Conservation (phyloP, 1,140 invertebrate genomes). For the Diabrotica undecimpunctata region DNA sequence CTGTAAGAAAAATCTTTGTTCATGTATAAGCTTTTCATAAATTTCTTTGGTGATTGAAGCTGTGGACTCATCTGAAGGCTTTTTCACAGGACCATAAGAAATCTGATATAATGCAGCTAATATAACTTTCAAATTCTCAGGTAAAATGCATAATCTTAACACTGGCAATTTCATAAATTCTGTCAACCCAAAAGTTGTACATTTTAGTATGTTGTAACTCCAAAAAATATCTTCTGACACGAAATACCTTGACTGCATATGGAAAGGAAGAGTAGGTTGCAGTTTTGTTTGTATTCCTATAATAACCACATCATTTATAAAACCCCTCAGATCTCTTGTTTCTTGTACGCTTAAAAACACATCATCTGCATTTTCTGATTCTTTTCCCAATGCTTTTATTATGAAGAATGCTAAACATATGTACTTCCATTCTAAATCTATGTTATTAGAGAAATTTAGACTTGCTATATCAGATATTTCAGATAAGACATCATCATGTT, state of each 20-base stretch:
- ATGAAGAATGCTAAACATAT: slow-evolving; percentile 45
- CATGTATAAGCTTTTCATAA: slow-evolving; percentile 51
- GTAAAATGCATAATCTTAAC: slow-evolving; percentile 47
- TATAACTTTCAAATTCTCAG: slow-evolving; percentile 52
- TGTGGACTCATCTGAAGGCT: slow-evolving; percentile 47
- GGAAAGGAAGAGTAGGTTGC: slow-evolving; percentile 62
- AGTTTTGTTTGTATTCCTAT: slow-evolving; percentile 64
- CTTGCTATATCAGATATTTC: not conserved
- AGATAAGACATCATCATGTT: not conserved
- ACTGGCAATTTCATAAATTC: slow-evolving; percentile 29
- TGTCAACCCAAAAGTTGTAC: slow-evolving; percentile 41
- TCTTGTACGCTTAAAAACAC: slow-evolving; percentile 57
- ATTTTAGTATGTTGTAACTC: slow-evolving; percentile 40
- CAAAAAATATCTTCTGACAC: slow-evolving; percentile 36
- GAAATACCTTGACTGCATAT: slow-evolving; percentile 45
- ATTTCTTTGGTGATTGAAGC: slow-evolving; percentile 52
- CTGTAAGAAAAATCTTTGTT: slow-evolving; percentile 53
- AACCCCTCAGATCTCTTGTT: slow-evolving; percentile 52
- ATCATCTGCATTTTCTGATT: slow-evolving; percentile 33
- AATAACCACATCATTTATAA: slow-evolving; percentile 58
- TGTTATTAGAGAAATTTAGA: slow-evolving; percentile 7
- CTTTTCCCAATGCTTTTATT: slow-evolving; percentile 39
- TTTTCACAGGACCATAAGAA: slow-evolving; percentile 60
- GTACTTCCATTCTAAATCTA: slow-evolving; percentile 37
- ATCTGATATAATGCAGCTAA: slow-evolving; percentile 68